A percentile compares a stretch with the other conserved stretches of the same genome.
phyloP scores from a whole-genome alignment of 2,113 vertebrate genomes.

The Hyperoodon ampullatus region DNA sequence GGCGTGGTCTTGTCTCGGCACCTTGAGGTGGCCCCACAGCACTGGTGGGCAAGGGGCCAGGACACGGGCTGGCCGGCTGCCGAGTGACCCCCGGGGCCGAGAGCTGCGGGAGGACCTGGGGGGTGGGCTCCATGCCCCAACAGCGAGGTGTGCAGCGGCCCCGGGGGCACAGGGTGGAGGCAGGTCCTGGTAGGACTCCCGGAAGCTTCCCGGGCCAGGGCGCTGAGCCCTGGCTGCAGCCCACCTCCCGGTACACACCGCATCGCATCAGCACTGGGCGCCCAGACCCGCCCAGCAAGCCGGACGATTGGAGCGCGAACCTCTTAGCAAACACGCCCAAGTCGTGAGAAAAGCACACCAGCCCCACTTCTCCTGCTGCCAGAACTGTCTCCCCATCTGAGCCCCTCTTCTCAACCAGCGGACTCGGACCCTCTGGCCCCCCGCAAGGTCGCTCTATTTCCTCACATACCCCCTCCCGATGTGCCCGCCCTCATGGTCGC shows the following conservation, averaged over 20 bases:
- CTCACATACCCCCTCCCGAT: fast-evolving
- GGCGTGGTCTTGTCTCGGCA: fast-evolving
- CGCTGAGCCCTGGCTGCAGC: not conserved
- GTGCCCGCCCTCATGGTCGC: fast-evolving
- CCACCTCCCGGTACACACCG: not conserved
- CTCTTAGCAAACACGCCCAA: fast-evolving
- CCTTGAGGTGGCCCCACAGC: not conserved
- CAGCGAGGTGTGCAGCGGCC: fast-evolving
- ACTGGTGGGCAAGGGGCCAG: no score
- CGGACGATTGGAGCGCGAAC: fast-evolving
- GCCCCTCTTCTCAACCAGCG: fast-evolving
- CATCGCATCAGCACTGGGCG: fast-evolving
- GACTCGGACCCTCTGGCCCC: fast-evolving
- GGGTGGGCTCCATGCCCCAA: not conserved
- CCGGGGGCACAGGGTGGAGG: not conserved
- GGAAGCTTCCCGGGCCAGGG: fast-evolving
- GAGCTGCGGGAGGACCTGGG: not conserved
- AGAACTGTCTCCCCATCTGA: fast-evolving
- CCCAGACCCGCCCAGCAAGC: no score
- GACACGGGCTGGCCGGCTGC: fast-evolving
- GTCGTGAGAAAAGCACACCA: fast-evolving
- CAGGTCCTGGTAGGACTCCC: not conserved
- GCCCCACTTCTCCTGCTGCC: fast-evolving
- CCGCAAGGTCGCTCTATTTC: fast-evolving
- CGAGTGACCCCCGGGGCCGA: not conserved